Percentiles rank a stretch among this genome's conserved stretches.
Evolutionary conservation across 2,113 vertebrate genomes (phyloP).

Genomic region (Rhynchomys soricoides): DNA sequence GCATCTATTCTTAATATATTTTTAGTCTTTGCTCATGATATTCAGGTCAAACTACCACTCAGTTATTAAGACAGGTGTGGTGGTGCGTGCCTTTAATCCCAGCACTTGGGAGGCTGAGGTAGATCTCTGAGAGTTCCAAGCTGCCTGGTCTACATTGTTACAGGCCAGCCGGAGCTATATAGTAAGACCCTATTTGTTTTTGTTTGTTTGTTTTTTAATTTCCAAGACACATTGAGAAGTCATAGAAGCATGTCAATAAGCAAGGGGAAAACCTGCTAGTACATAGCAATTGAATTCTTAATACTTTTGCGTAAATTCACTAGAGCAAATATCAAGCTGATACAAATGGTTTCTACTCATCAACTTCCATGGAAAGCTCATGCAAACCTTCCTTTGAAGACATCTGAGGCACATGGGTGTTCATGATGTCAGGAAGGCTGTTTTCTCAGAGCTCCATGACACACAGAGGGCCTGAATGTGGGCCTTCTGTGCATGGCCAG

Average conservation of each 20-base stretch:
- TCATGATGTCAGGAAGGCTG: not conserved
- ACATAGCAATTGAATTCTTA: not conserved
- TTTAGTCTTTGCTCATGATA: conserved; percentile 34
- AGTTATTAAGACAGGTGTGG: not conserved
- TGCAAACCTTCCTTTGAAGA: not conserved
- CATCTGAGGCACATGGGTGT: not conserved
- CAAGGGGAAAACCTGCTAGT: not conserved
- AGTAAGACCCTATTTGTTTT: not conserved
- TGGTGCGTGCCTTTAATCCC: not conserved
- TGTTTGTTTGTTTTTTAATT: too few relatives aligned
- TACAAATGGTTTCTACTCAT: not conserved
- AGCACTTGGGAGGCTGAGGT: not conserved
- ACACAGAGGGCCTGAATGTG: not conserved
- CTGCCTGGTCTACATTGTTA: too few relatives aligned
- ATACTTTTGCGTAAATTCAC: not conserved
- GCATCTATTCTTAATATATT: conserved; percentile 32
- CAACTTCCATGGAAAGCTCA: not conserved
- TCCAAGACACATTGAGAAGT: not conserved
- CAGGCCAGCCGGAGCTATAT: not conserved
- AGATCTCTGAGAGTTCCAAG: not conserved
- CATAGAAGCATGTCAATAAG: not conserved
- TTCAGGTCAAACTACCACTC: not conserved
- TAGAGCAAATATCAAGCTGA: not conserved
- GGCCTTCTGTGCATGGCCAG: not conserved
- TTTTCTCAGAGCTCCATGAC: not conserved